Evolutionary conservation across 1,140 invertebrate genomes (phyloP).

Genomic region (Panonychus citri): DNA sequence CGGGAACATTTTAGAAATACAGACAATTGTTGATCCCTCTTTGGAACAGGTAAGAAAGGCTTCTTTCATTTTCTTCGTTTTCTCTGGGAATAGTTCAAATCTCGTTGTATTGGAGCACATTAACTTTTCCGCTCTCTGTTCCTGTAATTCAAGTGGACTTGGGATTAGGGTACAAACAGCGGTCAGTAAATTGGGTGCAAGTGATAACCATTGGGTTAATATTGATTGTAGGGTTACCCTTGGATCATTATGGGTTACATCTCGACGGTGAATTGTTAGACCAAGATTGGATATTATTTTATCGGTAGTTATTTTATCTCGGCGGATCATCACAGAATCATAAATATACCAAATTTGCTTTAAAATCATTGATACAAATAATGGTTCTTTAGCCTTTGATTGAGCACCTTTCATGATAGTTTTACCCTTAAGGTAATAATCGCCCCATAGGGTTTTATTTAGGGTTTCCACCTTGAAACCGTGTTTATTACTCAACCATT

Average conservation of each 20-base stretch:
- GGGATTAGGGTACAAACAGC: constrained; percentile 55
- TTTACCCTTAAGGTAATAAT: constrained; percentile 74
- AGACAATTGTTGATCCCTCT: constrained; percentile 36
- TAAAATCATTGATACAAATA: constrained; percentile 85
- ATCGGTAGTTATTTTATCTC: constrained; percentile 53
- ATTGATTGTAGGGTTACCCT: constrained; percentile 54
- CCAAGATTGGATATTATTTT: constrained; percentile 55
- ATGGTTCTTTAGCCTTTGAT: constrained; percentile 71
- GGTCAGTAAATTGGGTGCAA: constrained; percentile 48
- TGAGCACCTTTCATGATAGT: constrained; percentile 70
- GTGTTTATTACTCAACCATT: constrained; percentile 37
- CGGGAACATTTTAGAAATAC: constrained; percentile 85
- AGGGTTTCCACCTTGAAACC: constrained; percentile 36
- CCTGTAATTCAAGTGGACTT: constrained; percentile 46
- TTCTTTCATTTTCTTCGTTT: constrained; percentile 46
- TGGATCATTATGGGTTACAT: constrained; percentile 49
- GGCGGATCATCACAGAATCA: constrained; percentile 37
- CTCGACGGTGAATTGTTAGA: constrained; percentile 44
- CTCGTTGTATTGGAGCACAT: constrained; percentile 40
- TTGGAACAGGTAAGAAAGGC: constrained; percentile 8
- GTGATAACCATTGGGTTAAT: constrained; percentile 64
- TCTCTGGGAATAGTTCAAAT: constrained; percentile 39
- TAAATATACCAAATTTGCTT: constrained; percentile 86
- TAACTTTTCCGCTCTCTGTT: constrained; percentile 48
- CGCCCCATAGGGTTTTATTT: constrained; percentile 72